Evolutionary conservation across 1,140 invertebrate genomes (phyloP).

Genomic region (Micrasema minimum): DNA sequence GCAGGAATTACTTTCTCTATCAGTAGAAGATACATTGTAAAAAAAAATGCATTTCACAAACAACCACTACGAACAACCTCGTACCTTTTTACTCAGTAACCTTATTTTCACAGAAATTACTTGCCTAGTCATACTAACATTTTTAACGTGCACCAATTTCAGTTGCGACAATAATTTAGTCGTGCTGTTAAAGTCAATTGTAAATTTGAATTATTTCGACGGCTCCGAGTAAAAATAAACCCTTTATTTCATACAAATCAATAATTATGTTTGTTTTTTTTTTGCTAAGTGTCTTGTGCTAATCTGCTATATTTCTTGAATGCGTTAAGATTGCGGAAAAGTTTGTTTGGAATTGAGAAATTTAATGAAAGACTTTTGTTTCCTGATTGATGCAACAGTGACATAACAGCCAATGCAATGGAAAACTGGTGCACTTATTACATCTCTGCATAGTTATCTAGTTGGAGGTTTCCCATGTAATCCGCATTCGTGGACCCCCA

Average conservation of each 20-base stretch:
- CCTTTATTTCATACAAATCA: background rate
- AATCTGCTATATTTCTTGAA: background rate
- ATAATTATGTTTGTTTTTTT: background rate
- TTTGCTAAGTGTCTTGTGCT: slow-evolving; percentile 4
- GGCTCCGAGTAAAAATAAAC: background rate
- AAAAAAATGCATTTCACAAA: background rate
- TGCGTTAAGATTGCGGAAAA: background rate
- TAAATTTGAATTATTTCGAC: background rate
- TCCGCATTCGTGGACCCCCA: no score
- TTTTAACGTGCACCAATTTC: slow-evolving; percentile 27
- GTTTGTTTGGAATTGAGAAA: slow-evolving; percentile 14
- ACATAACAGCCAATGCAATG: background rate
- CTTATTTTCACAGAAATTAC: background rate
- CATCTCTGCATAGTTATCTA: background rate
- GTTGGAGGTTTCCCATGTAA: no score
- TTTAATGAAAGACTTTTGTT: slow-evolving; percentile 15
- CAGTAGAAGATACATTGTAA: background rate
- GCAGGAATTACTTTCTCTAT: background rate
- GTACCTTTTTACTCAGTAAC: background rate
- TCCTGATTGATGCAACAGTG: slow-evolving; percentile 17
- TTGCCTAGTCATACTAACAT: background rate
- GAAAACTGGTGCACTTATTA: background rate
- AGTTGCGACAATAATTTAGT: slow-evolving; percentile 11
- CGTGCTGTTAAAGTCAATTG: slow-evolving; percentile 5
- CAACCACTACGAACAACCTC: no score